Evolutionary conservation across 53 echinoderm and acorn worm species (phyloP).

Genomic region (Paelopatides confundens): DNA sequence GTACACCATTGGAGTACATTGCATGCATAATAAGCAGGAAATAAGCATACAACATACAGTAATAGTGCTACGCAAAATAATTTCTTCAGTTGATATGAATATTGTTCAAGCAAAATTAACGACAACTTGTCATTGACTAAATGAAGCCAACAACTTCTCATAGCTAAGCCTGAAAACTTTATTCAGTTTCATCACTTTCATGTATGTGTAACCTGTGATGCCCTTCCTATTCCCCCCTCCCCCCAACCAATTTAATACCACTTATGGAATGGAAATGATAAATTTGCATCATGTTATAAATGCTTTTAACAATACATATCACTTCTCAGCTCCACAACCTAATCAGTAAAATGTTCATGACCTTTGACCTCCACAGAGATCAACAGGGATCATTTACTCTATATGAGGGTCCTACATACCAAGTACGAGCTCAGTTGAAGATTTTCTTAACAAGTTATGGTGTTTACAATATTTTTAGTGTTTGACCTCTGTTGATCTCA

Average conservation of each 20-base stretch:
- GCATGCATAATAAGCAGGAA: slow-evolving; percentile 14
- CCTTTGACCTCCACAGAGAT: too few relatives aligned
- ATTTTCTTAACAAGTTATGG: too few relatives aligned
- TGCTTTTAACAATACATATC: too few relatives aligned
- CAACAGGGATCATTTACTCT: too few relatives aligned
- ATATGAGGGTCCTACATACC: too few relatives aligned
- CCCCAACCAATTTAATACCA: neutral
- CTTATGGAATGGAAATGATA: neutral
- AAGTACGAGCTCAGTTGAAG: too few relatives aligned
- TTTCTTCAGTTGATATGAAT: slow-evolving; percentile 21
- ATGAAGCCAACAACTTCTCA: slow-evolving; percentile 13
- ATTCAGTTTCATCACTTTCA: too few relatives aligned
- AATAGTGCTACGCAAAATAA: neutral
- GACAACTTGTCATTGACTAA: neutral
- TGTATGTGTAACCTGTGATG: too few relatives aligned
- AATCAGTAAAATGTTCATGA: too few relatives aligned
- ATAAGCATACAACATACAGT: slow-evolving; percentile 17
- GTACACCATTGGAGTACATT: slow-evolving; percentile 12
- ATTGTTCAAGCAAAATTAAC: neutral
- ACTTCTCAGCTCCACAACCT: too few relatives aligned
- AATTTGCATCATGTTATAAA: neutral
- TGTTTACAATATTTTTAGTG: too few relatives aligned
- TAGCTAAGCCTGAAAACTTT: neutral
- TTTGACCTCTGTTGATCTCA: too few relatives aligned
- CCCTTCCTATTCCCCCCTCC: neutral